A percentile compares a stretch with the other conserved stretches of the same genome.
Evolutionary conservation across 2,797 vertebrate genomes (phyloP).

Genomic region (Perdix hodgsoniae): DNA sequence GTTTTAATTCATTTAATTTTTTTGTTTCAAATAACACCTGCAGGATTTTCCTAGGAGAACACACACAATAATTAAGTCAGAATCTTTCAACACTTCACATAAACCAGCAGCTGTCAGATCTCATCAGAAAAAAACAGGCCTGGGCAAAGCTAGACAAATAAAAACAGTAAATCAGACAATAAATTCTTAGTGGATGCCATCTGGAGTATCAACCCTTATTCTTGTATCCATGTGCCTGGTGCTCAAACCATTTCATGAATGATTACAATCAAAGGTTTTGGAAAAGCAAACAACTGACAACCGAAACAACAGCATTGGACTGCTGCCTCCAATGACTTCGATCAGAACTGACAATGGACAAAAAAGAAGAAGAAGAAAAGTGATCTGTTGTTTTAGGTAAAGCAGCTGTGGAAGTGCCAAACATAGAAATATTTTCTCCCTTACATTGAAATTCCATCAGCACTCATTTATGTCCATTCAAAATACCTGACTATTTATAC

Average conservation of each 20-base stretch:
- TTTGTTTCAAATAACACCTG: neutral
- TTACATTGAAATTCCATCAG: neutral
- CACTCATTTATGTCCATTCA: neutral
- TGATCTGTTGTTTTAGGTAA: neutral
- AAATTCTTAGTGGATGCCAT: neutral
- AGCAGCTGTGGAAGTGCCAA: neutral
- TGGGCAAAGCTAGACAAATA: neutral
- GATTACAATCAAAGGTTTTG: neutral
- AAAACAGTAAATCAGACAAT: neutral
- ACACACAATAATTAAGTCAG: neutral
- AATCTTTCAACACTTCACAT: neutral
- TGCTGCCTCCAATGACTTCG: neutral
- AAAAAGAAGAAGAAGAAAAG: neutral
- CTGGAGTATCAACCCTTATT: neutral
- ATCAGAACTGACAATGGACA: neutral
- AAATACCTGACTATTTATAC: neutral
- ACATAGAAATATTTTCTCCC: neutral
- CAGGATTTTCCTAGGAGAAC: neutral
- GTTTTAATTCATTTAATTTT: neutral
- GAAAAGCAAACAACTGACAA: neutral
- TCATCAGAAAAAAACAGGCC: neutral
- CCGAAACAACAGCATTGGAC: neutral
- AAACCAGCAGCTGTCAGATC: neutral
- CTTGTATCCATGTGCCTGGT: neutral
- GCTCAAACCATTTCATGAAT: neutral